Percentiles rank a stretch among this genome's conserved stretches.
Conservation (phyloP, 2,888 invertebrate genomes). For the Cantharis flavilabris region DNA sequence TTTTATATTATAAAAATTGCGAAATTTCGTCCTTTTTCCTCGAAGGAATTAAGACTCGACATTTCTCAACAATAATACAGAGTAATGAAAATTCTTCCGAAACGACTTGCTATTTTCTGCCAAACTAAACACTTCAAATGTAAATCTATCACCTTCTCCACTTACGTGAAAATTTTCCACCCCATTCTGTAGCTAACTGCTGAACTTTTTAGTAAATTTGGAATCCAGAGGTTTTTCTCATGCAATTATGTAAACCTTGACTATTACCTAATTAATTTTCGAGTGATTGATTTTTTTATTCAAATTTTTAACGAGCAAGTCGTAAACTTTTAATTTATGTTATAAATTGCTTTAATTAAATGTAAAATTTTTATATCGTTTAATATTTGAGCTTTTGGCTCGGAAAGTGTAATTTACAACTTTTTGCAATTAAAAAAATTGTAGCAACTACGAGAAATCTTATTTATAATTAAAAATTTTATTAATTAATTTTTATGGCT, state of each 20-base stretch:
- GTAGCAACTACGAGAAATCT: neutral
- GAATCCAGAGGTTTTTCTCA: neutral
- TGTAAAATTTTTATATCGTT: neutral
- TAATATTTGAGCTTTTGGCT: neutral
- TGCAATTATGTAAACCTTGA: neutral
- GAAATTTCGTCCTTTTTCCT: neutral
- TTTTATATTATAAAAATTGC: neutral
- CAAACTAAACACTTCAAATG: neutral
- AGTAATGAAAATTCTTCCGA: neutral
- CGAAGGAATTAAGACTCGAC: neutral
- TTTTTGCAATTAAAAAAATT: neutral
- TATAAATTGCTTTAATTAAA: neutral
- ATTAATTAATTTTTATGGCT: neutral
- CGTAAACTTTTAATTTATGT: neutral
- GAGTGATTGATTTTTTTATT: neutral
- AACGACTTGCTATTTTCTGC: neutral
- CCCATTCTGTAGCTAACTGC: neutral
- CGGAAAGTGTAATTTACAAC: neutral
- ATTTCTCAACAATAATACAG: neutral
- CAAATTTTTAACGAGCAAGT: neutral
- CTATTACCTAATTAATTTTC: neutral
- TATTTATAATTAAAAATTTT: neutral
- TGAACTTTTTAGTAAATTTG: neutral
- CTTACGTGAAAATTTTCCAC: neutral
- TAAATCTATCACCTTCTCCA: neutral